These are phyloP conservation scores for Tachina lurida DNA, from an alignment of 2,888 invertebrate species.

Conservation along the genomic window DNA sequence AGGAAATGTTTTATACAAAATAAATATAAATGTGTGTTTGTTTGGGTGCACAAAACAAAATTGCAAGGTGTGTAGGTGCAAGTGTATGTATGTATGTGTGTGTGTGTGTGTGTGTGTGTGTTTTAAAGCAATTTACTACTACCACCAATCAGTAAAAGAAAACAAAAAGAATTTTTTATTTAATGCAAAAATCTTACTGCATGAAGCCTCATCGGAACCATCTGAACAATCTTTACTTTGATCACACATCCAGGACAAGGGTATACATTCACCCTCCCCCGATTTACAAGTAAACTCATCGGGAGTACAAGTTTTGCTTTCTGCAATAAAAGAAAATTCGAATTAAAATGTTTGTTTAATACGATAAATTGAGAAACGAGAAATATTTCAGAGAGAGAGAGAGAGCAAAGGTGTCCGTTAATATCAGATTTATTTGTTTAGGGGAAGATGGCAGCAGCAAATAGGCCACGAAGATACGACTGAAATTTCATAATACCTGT, in stretches of 20 bases:
- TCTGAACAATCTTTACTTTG: slow-evolving; percentile 94
- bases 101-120: neutral
- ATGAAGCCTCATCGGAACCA: slow-evolving; percentile 94
- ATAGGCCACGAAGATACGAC: too few species aligned
- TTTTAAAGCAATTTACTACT: neutral
- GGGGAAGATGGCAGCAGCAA: too few species aligned
- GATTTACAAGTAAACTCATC: slow-evolving; percentile 95
- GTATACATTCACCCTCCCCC: slow-evolving; percentile 92
- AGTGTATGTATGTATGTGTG: neutral
- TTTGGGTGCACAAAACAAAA: neutral
- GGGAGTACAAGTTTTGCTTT: slow-evolving; percentile 90
- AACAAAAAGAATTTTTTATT: slow-evolving; percentile 12
- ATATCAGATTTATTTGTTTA: too few species aligned
- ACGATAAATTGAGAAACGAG: neutral
- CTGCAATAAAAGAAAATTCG: slow-evolving; percentile 84
- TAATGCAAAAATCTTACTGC: slow-evolving; percentile 88
- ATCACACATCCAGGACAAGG: slow-evolving; percentile 97
- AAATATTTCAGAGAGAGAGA: too few species aligned
- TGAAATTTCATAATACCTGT: too few species aligned
- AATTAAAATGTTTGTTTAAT: too few species aligned
- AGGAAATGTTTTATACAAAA: slow-evolving; percentile 46
- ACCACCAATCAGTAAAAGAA: slow-evolving; percentile 5
- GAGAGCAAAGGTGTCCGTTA: neutral
- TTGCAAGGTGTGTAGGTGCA: neutral
- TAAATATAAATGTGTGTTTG: neutral